These are phyloP conservation scores for Morus bassanus DNA, from an alignment of 2,797 vertebrate genomes.

Conservation along the genomic window DNA sequence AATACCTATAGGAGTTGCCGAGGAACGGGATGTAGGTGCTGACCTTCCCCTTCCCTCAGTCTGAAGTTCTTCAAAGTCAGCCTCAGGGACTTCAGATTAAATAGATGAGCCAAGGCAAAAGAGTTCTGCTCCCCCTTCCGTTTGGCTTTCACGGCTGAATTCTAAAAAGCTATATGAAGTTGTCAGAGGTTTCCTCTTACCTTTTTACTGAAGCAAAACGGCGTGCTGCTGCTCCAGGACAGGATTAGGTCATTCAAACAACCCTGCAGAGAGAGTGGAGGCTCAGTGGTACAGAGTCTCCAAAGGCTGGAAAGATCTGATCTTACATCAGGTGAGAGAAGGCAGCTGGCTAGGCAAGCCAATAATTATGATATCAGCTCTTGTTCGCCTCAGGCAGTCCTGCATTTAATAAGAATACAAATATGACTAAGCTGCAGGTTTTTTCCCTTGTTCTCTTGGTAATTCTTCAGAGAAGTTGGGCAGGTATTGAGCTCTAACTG, in stretches of 20 bases:
- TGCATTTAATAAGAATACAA: conserved; percentile 76
- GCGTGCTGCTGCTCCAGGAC: conserved; percentile 69
- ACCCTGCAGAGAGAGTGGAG: conserved; percentile 65
- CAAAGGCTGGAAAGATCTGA: conserved; percentile 81
- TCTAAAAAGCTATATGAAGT: conserved; percentile 54
- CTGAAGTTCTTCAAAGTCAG: conserved; percentile 51
- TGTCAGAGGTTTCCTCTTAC: conserved; percentile 82
- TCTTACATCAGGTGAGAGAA: conserved; percentile 81
- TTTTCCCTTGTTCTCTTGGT: conserved; percentile 66
- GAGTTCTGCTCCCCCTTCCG: conserved; percentile 62
- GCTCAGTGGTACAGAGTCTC: conserved; percentile 73
- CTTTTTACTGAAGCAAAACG: conserved; percentile 85
- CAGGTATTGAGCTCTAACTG: conserved; percentile 73
- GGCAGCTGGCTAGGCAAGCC: conserved; percentile 81
- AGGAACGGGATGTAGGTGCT: conserved; percentile 36
- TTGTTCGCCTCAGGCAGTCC: conserved; percentile 77
- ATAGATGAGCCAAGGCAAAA: conserved; percentile 57
- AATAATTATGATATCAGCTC: conserved; percentile 84
- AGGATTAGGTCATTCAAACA: conserved; percentile 72
- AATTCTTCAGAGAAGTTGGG: conserved; percentile 63
- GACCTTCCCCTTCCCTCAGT: conserved; percentile 54
- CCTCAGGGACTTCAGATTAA: conserved; percentile 61
- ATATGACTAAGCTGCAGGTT: conserved; percentile 78
- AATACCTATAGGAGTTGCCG: background rate
- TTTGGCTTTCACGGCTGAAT: conserved; percentile 76